phyloP scores from a whole-genome alignment of 2,797 vertebrate species.

The Bradypus variegatus region DNA sequence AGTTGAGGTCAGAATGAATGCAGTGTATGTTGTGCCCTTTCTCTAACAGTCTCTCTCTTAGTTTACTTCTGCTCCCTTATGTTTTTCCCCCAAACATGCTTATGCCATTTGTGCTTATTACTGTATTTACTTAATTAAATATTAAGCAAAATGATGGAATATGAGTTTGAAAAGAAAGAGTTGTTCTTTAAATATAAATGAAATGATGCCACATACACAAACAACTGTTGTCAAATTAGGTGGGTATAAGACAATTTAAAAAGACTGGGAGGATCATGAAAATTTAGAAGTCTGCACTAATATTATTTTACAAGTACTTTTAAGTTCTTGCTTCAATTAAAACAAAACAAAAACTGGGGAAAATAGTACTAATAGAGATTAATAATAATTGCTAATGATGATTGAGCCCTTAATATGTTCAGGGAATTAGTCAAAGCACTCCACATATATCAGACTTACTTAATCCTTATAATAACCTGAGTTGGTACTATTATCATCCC shows the following conservation, averaged over 20 bases:
- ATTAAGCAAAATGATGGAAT: slow-evolving; percentile 25
- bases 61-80: not conserved
- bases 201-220: slow-evolving; percentile 3
- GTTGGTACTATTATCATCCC: not conserved
- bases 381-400: slow-evolving; percentile 15
- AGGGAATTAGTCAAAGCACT: not conserved
- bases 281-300: slow-evolving; percentile 18
- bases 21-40: not conserved
- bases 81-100: not conserved
- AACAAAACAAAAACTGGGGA: not conserved
- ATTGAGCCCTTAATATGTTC: not conserved
- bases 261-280: not conserved
- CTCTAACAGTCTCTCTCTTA: not conserved
- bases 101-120: slow-evolving; percentile 7
- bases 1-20: not conserved
- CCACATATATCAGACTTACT: not conserved
- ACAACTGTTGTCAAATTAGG: not conserved
- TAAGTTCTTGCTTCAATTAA: not conserved
- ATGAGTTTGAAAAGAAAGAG: not conserved
- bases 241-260: not conserved
- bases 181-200: slow-evolving; percentile 16
- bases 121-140: slow-evolving; percentile 22
- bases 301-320: slow-evolving; percentile 25
- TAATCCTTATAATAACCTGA: slow-evolving; percentile 23
- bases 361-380: not conserved